Percentiles rank a stretch among this genome's conserved stretches.
These are phyloP conservation scores for Agriopis leucophaearia DNA, from an alignment of 2,888 invertebrate species.

Conservation along the genomic window DNA sequence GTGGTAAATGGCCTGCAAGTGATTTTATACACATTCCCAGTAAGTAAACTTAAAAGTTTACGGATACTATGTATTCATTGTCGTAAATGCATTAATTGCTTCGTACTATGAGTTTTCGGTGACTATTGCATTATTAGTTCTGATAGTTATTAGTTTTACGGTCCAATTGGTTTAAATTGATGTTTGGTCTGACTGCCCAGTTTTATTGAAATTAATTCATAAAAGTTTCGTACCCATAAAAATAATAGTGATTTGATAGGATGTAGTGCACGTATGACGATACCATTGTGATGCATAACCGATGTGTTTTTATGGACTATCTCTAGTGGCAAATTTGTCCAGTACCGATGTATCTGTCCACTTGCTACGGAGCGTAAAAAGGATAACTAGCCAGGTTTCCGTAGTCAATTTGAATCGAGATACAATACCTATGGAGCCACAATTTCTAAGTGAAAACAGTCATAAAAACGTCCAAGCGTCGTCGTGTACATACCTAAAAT, in stretches of 20 bases:
- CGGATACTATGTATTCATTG: slow-evolving; percentile 2
- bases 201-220: slow-evolving; percentile 29
- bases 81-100: background rate
- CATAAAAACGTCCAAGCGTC: too few species aligned
- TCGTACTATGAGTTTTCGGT: background rate
- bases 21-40: background rate
- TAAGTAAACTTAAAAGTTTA: background rate
- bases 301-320: too few species aligned
- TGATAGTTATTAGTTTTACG: slow-evolving; percentile 8
- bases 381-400: too few species aligned
- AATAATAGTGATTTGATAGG: slow-evolving; percentile 3
- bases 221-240: slow-evolving; percentile 39
- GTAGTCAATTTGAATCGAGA: too few species aligned
- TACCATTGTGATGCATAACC: background rate
- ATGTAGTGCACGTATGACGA: background rate
- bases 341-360: too few species aligned
- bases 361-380: too few species aligned
- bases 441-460: too few species aligned
- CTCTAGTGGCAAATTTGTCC: too few species aligned
- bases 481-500: too few species aligned
- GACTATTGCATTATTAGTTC: slow-evolving; percentile 4
- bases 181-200: slow-evolving; percentile 7
- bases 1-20: slow-evolving; percentile 18
- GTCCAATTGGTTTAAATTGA: slow-evolving; percentile 12
- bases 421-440: too few species aligned